Evolutionary conservation across 2,888 invertebrate species (phyloP), one percentile per base, ranked within the genome.

Genomic region (Drosophila falleni): DNA sequence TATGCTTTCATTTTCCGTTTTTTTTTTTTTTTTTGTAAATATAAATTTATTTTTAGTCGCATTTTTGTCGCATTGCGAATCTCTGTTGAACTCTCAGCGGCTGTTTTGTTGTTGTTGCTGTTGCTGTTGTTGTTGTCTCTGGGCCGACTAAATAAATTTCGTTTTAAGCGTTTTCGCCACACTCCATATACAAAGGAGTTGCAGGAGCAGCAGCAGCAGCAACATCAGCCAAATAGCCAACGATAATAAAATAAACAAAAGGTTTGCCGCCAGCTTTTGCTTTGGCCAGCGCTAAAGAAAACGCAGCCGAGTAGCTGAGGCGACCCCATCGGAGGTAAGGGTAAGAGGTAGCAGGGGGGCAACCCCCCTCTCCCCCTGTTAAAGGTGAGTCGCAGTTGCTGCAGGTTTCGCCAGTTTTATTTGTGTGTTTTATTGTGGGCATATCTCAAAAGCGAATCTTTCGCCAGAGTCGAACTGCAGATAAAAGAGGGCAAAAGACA

Each of bases 91-190:
- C 68, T 68, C 53, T 41, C 33, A 15, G 54, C 60, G 29, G 29
- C 42, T 61, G 37, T 51, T 19, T 60, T 63, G n/a, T 44, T 55
- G 47, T 60, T 56, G 62, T 42, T 56, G 50, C 33, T 60, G 44
- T 49, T 60, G 55, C 33, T 46, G 49, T 35, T 61, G 54, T 49
- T 56, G 56, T 44, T 56, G 56, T 56, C 68, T 59, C 61, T 64
- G 65, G 76, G 87, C 82, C 81, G 87, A 91, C 89, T 91, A 90
- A 89, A 90, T 90, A 90, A 91, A 90, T 90, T 88, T 83, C 51
- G 61, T 74, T 86, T 88, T 90, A 81, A 89, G 90, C 88, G 90
- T 83, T 89, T 88, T 80, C 70, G 85, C 88, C 83, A 90, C 91
- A 91, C 91, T 89, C 89, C 89, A 87, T 87, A 91, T 89, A 90